Evolutionary conservation across 2,888 invertebrate species (phyloP).

Genomic region (Chrysina gloriosa): DNA sequence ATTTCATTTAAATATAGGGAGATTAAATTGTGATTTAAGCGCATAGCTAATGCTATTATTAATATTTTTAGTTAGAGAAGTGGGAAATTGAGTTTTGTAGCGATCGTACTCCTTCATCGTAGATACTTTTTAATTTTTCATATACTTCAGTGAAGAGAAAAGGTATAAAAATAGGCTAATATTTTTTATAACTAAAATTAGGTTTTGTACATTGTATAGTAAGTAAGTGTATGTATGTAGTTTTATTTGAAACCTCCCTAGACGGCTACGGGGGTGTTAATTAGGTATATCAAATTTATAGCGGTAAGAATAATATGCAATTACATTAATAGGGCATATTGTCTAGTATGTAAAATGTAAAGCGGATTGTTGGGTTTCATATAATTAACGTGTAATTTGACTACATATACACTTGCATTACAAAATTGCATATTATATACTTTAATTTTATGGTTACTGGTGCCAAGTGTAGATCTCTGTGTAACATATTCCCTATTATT

Average conservation of each 20-base stretch:
- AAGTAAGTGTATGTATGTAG: slow-evolving; percentile 53
- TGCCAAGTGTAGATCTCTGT: slow-evolving; percentile 60
- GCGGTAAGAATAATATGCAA: slow-evolving; percentile 30
- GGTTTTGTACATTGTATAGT: slow-evolving; percentile 66
- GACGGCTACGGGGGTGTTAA: slow-evolving; percentile 10
- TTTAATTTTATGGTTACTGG: slow-evolving; percentile 55
- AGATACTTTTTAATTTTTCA: slow-evolving; percentile 34
- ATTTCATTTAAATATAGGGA: slow-evolving; percentile 43
- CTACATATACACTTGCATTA: slow-evolving; percentile 45
- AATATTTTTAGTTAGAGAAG: slow-evolving; percentile 7
- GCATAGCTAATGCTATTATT: slow-evolving; percentile 45
- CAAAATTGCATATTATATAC: slow-evolving; percentile 47
- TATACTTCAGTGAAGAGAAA: slow-evolving; percentile 36
- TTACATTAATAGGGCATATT: slow-evolving; percentile 47
- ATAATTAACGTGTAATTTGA: slow-evolving; percentile 43
- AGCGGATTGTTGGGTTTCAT: slow-evolving; percentile 55
- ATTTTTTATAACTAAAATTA: slow-evolving; percentile 63
- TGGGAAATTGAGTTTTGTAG: slow-evolving; percentile 40
- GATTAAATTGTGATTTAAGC: slow-evolving; percentile 50
- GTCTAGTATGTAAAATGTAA: slow-evolving; percentile 51
- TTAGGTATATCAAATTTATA: slow-evolving; percentile 32
- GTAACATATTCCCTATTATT: slow-evolving; percentile 49
- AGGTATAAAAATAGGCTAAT: slow-evolving; percentile 56
- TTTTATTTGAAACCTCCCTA: not conserved
- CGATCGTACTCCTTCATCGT: slow-evolving; percentile 47